A percentile compares a stretch with the other conserved stretches of the same genome.
phyloP scores from a whole-genome alignment of 2,888 invertebrate genomes.

The Rhimphoctona megacephalus region DNA sequence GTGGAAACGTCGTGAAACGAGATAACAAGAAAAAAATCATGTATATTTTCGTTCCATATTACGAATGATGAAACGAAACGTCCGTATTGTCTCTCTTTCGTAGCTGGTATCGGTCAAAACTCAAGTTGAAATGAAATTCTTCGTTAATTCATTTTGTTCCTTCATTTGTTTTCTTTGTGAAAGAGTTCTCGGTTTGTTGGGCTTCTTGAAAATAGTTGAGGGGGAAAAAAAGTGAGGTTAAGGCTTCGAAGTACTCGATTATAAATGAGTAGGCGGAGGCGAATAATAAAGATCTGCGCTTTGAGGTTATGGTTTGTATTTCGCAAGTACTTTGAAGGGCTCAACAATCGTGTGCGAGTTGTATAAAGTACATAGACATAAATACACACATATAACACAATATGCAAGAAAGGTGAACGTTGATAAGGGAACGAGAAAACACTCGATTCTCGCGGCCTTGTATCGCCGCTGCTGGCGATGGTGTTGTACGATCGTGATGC shows the following conservation, averaged over 20 bases:
- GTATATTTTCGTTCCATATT: constrained; percentile 1
- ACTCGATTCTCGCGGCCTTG: constrained; percentile 57
- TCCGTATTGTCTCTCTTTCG: neutral
- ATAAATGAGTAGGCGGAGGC: constrained; percentile 34
- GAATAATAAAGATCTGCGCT: constrained; percentile 25
- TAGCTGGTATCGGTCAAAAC: constrained; percentile 30
- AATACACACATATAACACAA: neutral
- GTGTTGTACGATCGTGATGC: constrained; percentile 65
- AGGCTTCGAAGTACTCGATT: neutral
- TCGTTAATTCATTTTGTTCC: neutral
- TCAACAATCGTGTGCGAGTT: constrained; percentile 13
- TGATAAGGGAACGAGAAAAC: constrained; percentile 58
- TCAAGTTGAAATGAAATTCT: constrained; percentile 50
- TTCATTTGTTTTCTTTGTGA: neutral
- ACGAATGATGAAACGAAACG: neutral
- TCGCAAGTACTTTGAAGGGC: constrained; percentile 30
- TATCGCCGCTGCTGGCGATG: constrained; percentile 46
- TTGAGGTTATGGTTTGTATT: neutral
- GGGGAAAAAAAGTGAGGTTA: neutral
- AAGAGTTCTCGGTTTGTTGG: neutral
- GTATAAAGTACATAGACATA: neutral
- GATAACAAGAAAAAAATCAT: neutral
- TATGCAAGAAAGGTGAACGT: constrained; percentile 33
- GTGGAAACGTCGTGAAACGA: neutral
- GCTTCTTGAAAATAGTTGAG: neutral